These are phyloP conservation scores for Choloepus didactylus DNA, from an alignment of 2,797 vertebrate genomes.

Conservation along the genomic window DNA sequence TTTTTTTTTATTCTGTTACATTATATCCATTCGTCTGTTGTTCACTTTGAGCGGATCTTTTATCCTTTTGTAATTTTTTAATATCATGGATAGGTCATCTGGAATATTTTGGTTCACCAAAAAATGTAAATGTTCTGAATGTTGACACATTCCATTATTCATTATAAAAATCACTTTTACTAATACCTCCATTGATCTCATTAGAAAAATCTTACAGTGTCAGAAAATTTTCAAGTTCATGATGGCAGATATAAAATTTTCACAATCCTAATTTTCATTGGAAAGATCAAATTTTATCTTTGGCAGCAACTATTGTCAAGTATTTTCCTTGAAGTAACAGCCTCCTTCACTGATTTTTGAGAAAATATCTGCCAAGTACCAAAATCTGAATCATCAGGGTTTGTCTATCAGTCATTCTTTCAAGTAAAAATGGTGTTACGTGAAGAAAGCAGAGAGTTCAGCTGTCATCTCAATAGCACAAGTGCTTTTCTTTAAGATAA, in stretches of 20 bases:
- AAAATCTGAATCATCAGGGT: slow-evolving; percentile 30
- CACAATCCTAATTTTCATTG: slow-evolving; percentile 7
- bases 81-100: not conserved
- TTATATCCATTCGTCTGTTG: not conserved
- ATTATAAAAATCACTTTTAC: not conserved
- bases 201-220: slow-evolving; percentile 10
- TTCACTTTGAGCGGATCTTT: not conserved
- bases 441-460: not conserved
- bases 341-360: slow-evolving; percentile 12
- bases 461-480: not conserved
- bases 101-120: slow-evolving; percentile 15
- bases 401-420: slow-evolving; percentile 38
- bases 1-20: not conserved
- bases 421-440: not conserved
- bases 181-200: slow-evolving; percentile 17
- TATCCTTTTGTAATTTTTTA: not conserved
- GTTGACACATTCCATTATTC: not conserved
- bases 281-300: slow-evolving; percentile 40
- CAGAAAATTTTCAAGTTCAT: slow-evolving; percentile 26
- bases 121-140: not conserved
- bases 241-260: slow-evolving; percentile 1
- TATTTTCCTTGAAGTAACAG: slow-evolving; percentile 31
- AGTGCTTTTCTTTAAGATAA: slow-evolving; percentile 31
- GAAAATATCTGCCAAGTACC: slow-evolving; percentile 28
- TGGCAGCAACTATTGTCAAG: slow-evolving; percentile 31